A percentile compares a stretch with the other conserved stretches of the same genome.
These are phyloP conservation scores for Lasioglossum oenotherae DNA, from an alignment of 2,888 invertebrate species.

Conservation along the genomic window DNA sequence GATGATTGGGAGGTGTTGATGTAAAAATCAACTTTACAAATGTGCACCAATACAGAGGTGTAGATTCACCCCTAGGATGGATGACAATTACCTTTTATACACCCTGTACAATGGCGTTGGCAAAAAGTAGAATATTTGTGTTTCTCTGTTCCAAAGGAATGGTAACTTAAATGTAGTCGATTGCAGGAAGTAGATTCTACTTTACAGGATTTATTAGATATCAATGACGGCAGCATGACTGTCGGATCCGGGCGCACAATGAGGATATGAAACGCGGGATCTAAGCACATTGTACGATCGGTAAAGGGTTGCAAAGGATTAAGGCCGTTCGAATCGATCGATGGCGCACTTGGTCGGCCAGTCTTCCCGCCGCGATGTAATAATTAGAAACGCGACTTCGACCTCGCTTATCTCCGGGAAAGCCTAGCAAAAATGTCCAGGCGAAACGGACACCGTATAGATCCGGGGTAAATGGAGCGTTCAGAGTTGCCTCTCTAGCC, in stretches of 20 bases:
- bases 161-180: background rate
- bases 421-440: conserved; percentile 29
- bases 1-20: too few species aligned
- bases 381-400: conserved; percentile 41
- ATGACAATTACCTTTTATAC: too few species aligned
- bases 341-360: background rate
- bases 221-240: conserved; percentile 20
- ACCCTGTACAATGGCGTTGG: background rate
- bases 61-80: too few species aligned
- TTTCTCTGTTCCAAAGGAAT: background rate
- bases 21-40: too few species aligned
- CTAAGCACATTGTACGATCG: conserved; percentile 10
- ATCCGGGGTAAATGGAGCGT: conserved; percentile 61
- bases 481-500: conserved; percentile 36
- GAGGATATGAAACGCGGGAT: conserved; percentile 12
- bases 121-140: background rate
- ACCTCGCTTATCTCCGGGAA: conserved; percentile 37
- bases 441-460: conserved; percentile 36
- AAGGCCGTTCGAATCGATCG: conserved; percentile 3
- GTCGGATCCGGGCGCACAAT: background rate
- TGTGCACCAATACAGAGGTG: too few species aligned
- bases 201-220: background rate
- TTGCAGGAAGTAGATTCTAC: background rate
- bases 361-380: conserved; percentile 33
- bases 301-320: conserved; percentile 2